These are phyloP conservation scores for Caerostris darwini DNA, from an alignment of 1,140 invertebrate species.

Conservation along the genomic window DNA sequence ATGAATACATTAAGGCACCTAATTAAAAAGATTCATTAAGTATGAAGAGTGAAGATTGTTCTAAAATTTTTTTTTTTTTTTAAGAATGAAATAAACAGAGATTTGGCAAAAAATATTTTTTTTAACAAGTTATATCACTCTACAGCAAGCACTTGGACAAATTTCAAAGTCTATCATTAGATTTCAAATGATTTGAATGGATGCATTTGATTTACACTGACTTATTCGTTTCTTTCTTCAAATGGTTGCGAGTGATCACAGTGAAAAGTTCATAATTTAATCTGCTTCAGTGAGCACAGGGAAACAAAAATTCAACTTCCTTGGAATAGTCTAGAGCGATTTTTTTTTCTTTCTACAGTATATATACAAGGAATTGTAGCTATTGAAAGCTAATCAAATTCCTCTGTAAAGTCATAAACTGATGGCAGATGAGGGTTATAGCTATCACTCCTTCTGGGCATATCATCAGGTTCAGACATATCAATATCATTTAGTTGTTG, in stretches of 20 bases:
- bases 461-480: background rate
- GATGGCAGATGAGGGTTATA: slow-evolving; percentile 43
- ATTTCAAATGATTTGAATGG: slow-evolving; percentile 58
- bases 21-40: background rate
- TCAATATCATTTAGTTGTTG: background rate
- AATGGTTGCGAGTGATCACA: slow-evolving; percentile 27
- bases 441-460: slow-evolving; percentile 81
- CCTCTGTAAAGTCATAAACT: slow-evolving; percentile 74
- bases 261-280: slow-evolving; percentile 52
- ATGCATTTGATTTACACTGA: slow-evolving; percentile 57
- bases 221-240: slow-evolving; percentile 19
- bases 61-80: background rate
- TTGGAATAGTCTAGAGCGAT: slow-evolving; percentile 60
- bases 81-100: slow-evolving; percentile 9
- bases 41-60: background rate
- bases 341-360: slow-evolving; percentile 28
- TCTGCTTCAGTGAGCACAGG: background rate
- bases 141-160: slow-evolving; percentile 58
- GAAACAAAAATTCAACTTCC: slow-evolving; percentile 50
- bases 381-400: slow-evolving; percentile 67
- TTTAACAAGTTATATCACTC: slow-evolving; percentile 12
- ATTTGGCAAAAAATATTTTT: slow-evolving; percentile 40
- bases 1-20: slow-evolving; percentile 13
- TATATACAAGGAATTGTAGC: slow-evolving; percentile 71
- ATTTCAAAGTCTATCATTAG: slow-evolving; percentile 24